These are phyloP conservation scores for Mandrillus leucophaeus DNA, from an alignment of 2,113 vertebrate genomes.

Conservation along the genomic window DNA sequence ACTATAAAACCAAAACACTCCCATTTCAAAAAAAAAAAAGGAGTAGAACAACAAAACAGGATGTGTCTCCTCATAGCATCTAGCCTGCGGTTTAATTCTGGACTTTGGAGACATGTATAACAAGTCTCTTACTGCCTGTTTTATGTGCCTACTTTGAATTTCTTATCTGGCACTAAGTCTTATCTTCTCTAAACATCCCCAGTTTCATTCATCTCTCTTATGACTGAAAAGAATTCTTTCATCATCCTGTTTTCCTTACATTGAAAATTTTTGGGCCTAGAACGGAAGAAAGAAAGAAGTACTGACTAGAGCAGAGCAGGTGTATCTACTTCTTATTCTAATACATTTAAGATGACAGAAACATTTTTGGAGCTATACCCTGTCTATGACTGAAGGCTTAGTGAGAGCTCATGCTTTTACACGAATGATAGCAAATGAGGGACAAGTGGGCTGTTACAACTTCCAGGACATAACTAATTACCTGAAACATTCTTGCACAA, in stretches of 20 bases:
- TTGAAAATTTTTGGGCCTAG: background rate
- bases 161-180: background rate
- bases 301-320: background rate
- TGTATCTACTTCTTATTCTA: background rate
- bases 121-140: background rate
- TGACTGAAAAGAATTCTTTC: slow-evolving; percentile 7
- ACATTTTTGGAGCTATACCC: background rate
- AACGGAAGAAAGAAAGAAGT: background rate
- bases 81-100: background rate
- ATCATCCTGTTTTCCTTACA: background rate
- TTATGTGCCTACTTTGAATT: background rate
- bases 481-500: slow-evolving; percentile 13
- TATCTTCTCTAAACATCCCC: background rate
- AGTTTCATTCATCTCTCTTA: background rate
- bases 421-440: background rate
- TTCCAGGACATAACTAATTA: background rate
- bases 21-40: background rate
- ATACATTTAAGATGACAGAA: background rate
- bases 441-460: background rate
- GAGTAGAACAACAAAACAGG: background rate
- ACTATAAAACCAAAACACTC: background rate
- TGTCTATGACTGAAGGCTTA: background rate
- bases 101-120: background rate
- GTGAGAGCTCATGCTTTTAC: background rate
- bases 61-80: background rate